Percentiles rank a stretch among this genome's conserved stretches.
Evolutionary conservation across 1,140 invertebrate genomes (phyloP).

Genomic region (Panagrolaimus sp.): DNA sequence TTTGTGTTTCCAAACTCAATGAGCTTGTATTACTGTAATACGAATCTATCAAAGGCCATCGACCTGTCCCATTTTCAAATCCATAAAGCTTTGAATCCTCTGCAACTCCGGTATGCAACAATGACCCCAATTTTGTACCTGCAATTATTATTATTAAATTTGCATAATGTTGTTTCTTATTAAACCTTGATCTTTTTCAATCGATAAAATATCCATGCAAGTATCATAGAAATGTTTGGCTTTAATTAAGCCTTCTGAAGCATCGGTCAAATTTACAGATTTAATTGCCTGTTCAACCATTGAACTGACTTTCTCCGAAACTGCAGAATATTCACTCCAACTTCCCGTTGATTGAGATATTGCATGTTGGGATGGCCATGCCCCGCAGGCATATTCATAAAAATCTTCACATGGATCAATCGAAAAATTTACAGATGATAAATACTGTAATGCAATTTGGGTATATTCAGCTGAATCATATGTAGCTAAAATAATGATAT

Average conservation of each 20-base stretch:
- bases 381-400: slow-evolving; percentile 63
- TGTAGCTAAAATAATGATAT: no score
- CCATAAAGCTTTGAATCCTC: slow-evolving; percentile 19
- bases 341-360: slow-evolving; percentile 41
- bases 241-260: slow-evolving; percentile 22
- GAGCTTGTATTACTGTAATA: not conserved
- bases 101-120: slow-evolving; percentile 16
- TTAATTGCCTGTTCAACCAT: slow-evolving; percentile 22
- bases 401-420: slow-evolving; percentile 64
- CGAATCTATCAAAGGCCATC: slow-evolving; percentile 24
- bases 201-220: not conserved
- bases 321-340: slow-evolving; percentile 21
- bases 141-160: no score
- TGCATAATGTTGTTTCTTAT: no score
- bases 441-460: not conserved
- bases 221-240: slow-evolving; percentile 22
- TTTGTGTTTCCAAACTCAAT: not conserved
- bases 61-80: slow-evolving; percentile 9
- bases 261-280: slow-evolving; percentile 15
- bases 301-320: slow-evolving; percentile 9
- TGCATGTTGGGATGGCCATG: slow-evolving; percentile 54
- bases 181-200: slow-evolving; percentile 16
- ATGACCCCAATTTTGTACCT: slow-evolving; percentile 17
- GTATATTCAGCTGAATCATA: not conserved
- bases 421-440: slow-evolving; percentile 67